phyloP scores from a whole-genome alignment of 2,888 invertebrate genomes.

The Lutraria lutraria region DNA sequence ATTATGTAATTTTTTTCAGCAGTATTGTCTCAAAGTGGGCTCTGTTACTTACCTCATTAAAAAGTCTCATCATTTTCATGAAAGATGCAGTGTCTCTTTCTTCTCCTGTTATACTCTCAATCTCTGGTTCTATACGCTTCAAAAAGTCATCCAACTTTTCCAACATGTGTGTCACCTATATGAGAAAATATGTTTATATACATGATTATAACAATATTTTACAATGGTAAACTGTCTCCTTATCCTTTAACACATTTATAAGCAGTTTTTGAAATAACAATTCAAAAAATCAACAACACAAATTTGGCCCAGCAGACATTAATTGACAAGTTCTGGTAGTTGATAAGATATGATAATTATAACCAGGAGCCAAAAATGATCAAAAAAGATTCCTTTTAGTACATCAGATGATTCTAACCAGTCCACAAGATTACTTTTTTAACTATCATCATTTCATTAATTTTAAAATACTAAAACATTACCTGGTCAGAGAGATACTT shows the following conservation, averaged over 20 bases:
- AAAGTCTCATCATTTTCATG: constrained; percentile 87
- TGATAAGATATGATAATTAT: neutral
- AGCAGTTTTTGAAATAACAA: too few relatives aligned
- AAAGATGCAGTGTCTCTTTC: constrained; percentile 86
- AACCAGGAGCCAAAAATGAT: neutral
- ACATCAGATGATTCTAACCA: neutral
- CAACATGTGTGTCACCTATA: constrained; percentile 80
- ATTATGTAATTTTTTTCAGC: too few relatives aligned
- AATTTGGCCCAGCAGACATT: too few relatives aligned
- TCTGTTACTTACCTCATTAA: constrained; percentile 84
- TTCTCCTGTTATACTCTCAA: constrained; percentile 86
- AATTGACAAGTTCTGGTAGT: too few relatives aligned
- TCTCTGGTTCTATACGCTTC: constrained; percentile 86
- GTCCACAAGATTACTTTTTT: neutral
- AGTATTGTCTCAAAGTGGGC: too few relatives aligned
- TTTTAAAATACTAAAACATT: neutral
- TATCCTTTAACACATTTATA: too few relatives aligned
- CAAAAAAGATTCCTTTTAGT: neutral
- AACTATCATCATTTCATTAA: too few relatives aligned
- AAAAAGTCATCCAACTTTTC: constrained; percentile 85
- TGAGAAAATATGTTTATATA: too few relatives aligned
- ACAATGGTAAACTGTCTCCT: neutral
- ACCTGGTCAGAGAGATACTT: constrained; percentile 87
- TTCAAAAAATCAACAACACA: too few relatives aligned
- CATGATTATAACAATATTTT: too few relatives aligned